phyloP scores from a whole-genome alignment of 2,797 vertebrate genomes.

The Semotilus atromaculatus region DNA sequence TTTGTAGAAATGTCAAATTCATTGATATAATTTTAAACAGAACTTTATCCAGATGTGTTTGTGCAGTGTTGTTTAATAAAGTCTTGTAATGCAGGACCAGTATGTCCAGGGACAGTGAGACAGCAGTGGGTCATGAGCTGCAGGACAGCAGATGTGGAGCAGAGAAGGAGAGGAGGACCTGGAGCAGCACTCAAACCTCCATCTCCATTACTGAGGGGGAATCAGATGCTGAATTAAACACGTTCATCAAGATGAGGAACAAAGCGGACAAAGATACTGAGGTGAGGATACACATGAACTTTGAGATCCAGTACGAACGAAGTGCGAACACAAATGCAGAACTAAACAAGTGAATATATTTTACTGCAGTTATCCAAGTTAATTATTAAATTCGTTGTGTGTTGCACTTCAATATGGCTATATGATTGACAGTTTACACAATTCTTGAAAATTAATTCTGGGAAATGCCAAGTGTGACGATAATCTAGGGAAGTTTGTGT shows the following conservation, averaged over 20 bases:
- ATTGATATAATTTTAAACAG: background rate
- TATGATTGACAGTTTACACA: background rate
- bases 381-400: no score
- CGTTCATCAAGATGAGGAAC: slow-evolving; percentile 86
- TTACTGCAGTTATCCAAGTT: background rate
- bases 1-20: background rate
- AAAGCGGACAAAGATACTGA: slow-evolving; percentile 87
- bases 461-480: background rate
- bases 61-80: background rate
- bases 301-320: background rate
- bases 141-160: slow-evolving; percentile 71
- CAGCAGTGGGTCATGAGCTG: slow-evolving; percentile 29
- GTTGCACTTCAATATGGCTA: background rate
- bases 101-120: slow-evolving; percentile 64
- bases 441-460: background rate
- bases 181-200: slow-evolving; percentile 68
- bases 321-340: no score
- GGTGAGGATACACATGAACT: slow-evolving; percentile 68
- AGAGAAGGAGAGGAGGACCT: slow-evolving; percentile 76
- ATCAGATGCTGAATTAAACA: slow-evolving; percentile 84
- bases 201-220: slow-evolving; percentile 76
- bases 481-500: background rate
- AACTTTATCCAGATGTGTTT: background rate
- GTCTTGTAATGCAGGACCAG: slow-evolving; percentile 45
- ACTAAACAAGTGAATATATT: no score